Evolutionary conservation across 2,888 invertebrate genomes (phyloP).

Genomic region (Chymomyza fuscimana): DNA sequence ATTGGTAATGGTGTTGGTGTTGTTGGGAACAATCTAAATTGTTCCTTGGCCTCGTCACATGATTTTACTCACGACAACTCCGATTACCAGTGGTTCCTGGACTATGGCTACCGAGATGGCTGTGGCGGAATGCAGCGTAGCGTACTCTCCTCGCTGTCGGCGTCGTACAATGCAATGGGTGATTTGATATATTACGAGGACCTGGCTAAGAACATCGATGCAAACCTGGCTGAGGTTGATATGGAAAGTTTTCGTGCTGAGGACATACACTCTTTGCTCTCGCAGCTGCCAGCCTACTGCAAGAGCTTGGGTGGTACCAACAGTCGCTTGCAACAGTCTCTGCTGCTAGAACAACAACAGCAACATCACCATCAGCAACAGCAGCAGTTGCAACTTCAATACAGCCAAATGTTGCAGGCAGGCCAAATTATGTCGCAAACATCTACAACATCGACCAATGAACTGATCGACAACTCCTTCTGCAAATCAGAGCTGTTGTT

Average conservation of each 20-base stretch:
- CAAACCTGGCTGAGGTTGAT: conserved; percentile 95
- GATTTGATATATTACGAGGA: conserved; percentile 89
- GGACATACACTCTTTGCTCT: conserved; percentile 92
- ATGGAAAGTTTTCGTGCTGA: conserved; percentile 96
- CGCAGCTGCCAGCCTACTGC: conserved; percentile 88
- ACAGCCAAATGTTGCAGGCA: conserved; percentile 49
- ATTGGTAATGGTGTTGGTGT: conserved; percentile 50
- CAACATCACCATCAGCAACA: conserved; percentile 58
- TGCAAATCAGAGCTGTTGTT: conserved; percentile 95
- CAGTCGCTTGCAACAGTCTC: conserved; percentile 71
- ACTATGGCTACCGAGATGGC: conserved; percentile 92
- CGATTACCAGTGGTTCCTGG: conserved; percentile 94
- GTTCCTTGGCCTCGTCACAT: conserved; percentile 80
- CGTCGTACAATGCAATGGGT: conserved; percentile 87
- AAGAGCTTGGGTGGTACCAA: conserved; percentile 81
- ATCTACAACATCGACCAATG: conserved; percentile 81
- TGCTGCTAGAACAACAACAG: conserved; percentile 63
- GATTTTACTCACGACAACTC: conserved; percentile 92
- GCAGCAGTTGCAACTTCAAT: conserved; percentile 41
- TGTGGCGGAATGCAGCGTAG: conserved; percentile 85
- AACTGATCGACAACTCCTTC: conserved; percentile 89
- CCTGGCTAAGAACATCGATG: conserved; percentile 92
- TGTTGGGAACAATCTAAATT: conserved; percentile 76
- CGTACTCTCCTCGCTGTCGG: conserved; percentile 89
- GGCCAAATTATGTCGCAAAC: conserved; percentile 68